phyloP scores from a whole-genome alignment of 2,888 invertebrate species.

The Globia sparganii region DNA sequence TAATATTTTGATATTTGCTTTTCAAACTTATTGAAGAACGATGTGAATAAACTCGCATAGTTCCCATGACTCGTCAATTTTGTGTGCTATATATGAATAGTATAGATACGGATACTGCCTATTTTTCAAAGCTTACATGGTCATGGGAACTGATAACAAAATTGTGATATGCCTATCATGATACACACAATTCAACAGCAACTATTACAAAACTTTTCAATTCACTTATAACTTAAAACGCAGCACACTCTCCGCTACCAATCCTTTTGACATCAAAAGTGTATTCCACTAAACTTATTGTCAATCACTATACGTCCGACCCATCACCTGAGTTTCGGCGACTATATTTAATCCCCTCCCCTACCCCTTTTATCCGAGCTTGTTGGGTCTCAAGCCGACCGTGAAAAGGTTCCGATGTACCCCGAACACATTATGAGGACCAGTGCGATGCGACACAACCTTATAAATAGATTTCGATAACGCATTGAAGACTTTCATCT shows the following conservation, averaged over 20 bases:
- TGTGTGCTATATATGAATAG: not conserved
- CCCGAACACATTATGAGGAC: conserved; percentile 66
- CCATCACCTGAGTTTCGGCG: conserved; percentile 69
- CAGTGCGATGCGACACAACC: conserved; percentile 63
- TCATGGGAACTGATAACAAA: not conserved
- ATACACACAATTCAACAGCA: not conserved
- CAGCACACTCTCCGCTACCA: conserved; percentile 5
- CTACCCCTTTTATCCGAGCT: conserved; percentile 67
- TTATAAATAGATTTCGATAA: conserved; percentile 69
- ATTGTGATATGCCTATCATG: not conserved
- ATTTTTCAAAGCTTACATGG: not conserved
- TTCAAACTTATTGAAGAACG: not conserved
- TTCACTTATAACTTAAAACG: conserved; percentile 13
- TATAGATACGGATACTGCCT: no score
- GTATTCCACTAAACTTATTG: conserved; percentile 65
- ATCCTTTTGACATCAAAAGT: conserved; percentile 55
- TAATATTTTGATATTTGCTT: accelerated
- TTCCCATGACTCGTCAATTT: no score
- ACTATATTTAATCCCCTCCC: conserved; percentile 68
- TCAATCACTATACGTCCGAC: conserved; percentile 59
- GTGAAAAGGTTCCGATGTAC: conserved; percentile 79
- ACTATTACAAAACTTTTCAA: not conserved
- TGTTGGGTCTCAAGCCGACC: conserved; percentile 79
- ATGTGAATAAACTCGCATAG: not conserved
- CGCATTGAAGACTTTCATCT: conserved; percentile 60